Conservation (phyloP, 2,797 vertebrate genomes). For the Phaenicophaeus curvirostris region DNA sequence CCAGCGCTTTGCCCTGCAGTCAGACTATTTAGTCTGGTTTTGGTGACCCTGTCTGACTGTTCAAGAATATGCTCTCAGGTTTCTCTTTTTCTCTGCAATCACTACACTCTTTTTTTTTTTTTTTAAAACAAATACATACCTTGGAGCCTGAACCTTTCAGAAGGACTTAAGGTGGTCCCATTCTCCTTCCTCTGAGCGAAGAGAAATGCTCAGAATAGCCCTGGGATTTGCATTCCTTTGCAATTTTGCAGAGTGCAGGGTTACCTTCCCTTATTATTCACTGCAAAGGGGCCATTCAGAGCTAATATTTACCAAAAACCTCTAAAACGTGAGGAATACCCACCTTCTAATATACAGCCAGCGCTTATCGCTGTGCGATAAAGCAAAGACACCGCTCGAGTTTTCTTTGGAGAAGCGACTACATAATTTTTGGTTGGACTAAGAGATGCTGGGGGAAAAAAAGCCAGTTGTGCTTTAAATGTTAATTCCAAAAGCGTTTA, state of each 20-base stretch:
- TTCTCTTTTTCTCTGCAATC: conserved; percentile 69
- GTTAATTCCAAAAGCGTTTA: background rate
- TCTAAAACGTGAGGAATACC: background rate
- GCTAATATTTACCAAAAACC: background rate
- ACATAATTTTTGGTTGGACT: background rate
- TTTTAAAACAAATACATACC: conserved; percentile 67
- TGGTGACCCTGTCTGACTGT: conserved; percentile 83
- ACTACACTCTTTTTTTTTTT: conserved; percentile 31
- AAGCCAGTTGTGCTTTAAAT: background rate
- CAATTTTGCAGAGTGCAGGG: background rate
- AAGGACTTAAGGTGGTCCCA: conserved; percentile 10
- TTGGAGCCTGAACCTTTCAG: conserved; percentile 57
- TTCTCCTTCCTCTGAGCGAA: background rate
- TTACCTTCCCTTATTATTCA: background rate
- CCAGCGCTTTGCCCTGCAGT: conserved; percentile 75
- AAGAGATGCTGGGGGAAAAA: accelerated
- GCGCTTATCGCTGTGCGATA: background rate
- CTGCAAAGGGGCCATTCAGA: background rate
- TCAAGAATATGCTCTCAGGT: conserved; percentile 74
- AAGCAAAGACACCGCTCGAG: background rate
- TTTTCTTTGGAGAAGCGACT: background rate
- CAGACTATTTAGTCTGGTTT: conserved; percentile 88
- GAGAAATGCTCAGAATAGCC: background rate
- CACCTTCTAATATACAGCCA: background rate
- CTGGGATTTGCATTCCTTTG: conserved; percentile 22